Evolutionary conservation across 1,140 invertebrate species (phyloP), one percentile per base, ranked within the genome.

Genomic region (Leptoteleia sp.): DNA sequence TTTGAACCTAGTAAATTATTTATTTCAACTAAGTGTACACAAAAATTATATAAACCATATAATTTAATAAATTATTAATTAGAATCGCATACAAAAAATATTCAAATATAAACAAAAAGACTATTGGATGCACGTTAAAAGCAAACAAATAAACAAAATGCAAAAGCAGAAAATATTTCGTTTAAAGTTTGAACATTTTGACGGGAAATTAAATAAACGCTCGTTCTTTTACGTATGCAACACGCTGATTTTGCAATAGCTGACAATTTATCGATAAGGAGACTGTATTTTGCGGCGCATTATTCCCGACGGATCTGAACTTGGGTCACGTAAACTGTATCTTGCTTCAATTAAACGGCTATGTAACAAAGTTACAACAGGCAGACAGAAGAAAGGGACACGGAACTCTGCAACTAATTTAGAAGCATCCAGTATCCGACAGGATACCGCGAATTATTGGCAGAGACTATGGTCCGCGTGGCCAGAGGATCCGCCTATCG

Each of bases 361-460:
- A 38, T 61, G 55, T 8, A 72, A 72, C 68, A 54, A 62, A 62
- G 68, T 72, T 72, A 38, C 33, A 72, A 72, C 45, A 19, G 40
- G 12, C 29, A 31, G 47, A 37, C 45, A 61, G 52, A 72, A 62
- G 68, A 72, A 72, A 72, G 31, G 57, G 68, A 62, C 47, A 67
- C 33, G 55, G 47, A 61, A 38, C 62, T 47, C 77, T 78, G 70
- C 73, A 76, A 79, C 73, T 82, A 82, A 82, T 82, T 82, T 80
- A 82, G 77, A 82, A 82, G 62, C 77, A 72, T 71, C 78, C 52
- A 64, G 76, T 79, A 80, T 76, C 70, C 70, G 73, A 82, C 80
- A 82, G 77, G 50, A 68, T 54, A 71, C 61, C 50, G 25, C 73
- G 78, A 82, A 80, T 82, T 82, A 82, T 82, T 82, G 71, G 75